These are phyloP conservation scores for Choristoneura rosaceana DNA, from an alignment of 2,888 invertebrate genomes.

Conservation along the genomic window DNA sequence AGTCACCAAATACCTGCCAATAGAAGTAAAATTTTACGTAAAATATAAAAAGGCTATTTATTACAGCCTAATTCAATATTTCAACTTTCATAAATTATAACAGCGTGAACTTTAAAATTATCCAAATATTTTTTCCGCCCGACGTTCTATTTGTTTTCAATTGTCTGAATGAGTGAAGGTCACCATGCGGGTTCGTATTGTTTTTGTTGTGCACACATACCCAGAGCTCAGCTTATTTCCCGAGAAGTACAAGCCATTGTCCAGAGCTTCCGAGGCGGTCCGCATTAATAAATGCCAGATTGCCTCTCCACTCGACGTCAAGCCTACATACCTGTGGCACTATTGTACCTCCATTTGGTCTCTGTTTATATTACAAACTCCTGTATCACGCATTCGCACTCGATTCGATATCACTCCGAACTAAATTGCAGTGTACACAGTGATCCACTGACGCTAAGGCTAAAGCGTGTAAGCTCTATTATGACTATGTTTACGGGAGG, in stretches of 20 bases:
- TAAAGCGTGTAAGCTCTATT: conserved; percentile 22
- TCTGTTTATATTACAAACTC: conserved; percentile 45
- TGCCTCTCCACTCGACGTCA: conserved; percentile 54
- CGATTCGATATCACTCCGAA: conserved; percentile 38
- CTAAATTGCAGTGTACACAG: conserved; percentile 31
- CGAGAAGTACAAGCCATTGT: conserved; percentile 68
- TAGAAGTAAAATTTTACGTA: background rate
- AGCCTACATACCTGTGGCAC: conserved; percentile 46
- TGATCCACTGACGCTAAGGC: conserved; percentile 8
- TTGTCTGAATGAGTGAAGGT: conserved; percentile 67
- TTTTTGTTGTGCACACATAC: conserved; percentile 57
- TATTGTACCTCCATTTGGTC: conserved; percentile 44
- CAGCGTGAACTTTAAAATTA: conserved; percentile 11
- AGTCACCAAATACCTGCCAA: background rate
- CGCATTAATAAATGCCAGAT: conserved; percentile 71
- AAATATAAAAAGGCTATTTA: background rate
- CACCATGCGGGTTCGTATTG: conserved; percentile 60
- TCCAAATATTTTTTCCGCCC: conserved; percentile 17
- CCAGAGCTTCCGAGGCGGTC: conserved; percentile 63
- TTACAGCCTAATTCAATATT: background rate
- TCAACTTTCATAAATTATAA: background rate
- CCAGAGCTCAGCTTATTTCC: conserved; percentile 58
- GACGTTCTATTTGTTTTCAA: conserved; percentile 55
- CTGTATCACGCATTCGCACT: conserved; percentile 36
- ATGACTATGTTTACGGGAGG: conserved; percentile 4